phyloP scores from a whole-genome alignment of 1,140 invertebrate species.

The Papilio dardanus region DNA sequence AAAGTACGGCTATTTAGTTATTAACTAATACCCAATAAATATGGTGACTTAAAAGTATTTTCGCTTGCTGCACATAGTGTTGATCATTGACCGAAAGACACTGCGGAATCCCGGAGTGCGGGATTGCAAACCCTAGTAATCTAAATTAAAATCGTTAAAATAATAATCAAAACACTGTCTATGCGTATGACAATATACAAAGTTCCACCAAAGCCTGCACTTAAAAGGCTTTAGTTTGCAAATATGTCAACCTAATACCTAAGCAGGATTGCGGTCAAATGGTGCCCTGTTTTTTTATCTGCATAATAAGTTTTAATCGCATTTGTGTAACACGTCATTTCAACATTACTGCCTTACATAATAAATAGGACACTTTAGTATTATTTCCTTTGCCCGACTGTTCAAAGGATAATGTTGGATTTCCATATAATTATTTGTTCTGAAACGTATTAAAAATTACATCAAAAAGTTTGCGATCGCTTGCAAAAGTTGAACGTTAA shows the following conservation, averaged over 20 bases:
- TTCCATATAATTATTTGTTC: not conserved
- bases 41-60: no score
- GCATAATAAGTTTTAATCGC: not conserved
- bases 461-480: no score
- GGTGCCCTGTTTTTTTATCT: conserved; percentile 13
- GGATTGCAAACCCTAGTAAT: no score
- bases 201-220: not conserved
- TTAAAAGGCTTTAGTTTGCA: not conserved
- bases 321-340: conserved; percentile 7
- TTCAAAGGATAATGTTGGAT: not conserved
- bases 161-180: not conserved
- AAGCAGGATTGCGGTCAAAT: conserved; percentile 11
- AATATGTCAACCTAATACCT: conserved; percentile 12
- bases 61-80: no score
- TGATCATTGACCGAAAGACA: no score
- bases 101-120: no score
- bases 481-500: no score
- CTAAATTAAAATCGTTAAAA: no score
- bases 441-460: no score
- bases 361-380: not conserved
- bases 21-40: no score
- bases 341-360: conserved; percentile 17
- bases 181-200: not conserved
- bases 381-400: not conserved
- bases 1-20: no score